phyloP scores from a whole-genome alignment of 2,888 invertebrate species.

The Tenodera sinensis region DNA sequence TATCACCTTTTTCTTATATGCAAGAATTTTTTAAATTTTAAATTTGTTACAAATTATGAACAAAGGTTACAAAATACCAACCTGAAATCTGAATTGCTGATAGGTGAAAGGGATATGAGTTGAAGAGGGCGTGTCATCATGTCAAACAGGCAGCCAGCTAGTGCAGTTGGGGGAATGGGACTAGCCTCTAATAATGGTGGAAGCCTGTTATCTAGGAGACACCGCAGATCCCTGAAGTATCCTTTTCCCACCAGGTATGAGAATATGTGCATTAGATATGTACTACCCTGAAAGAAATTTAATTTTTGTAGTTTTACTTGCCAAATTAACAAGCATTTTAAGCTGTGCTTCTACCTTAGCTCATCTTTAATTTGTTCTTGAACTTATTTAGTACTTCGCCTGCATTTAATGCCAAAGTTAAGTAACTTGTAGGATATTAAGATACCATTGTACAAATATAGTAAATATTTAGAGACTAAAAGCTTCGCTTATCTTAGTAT shows the following conservation, averaged over 20 bases:
- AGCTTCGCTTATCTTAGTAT: no score
- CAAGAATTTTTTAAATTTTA: no score
- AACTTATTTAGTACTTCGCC: no score
- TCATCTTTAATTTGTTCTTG: no score
- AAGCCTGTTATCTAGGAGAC: constrained; percentile 62
- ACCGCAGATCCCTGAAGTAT: constrained; percentile 70
- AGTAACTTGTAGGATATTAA: no score
- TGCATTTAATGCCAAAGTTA: no score
- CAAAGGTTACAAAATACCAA: constrained; percentile 4
- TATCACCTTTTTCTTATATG: no score
- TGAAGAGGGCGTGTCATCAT: constrained; percentile 73
- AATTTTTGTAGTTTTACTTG: not conserved
- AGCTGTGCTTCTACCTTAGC: no score
- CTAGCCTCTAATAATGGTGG: constrained; percentile 67
- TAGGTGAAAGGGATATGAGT: constrained; percentile 44
- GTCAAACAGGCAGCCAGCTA: constrained; percentile 68
- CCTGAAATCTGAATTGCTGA: constrained; percentile 42
- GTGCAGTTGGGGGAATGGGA: constrained; percentile 65
- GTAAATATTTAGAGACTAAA: no score
- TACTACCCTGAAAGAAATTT: constrained; percentile 21
- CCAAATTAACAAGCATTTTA: not conserved
- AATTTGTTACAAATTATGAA: not conserved
- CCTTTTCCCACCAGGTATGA: constrained; percentile 44
- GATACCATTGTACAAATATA: no score
- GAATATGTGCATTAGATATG: constrained; percentile 34